Percentiles rank a stretch among this genome's conserved stretches.
Conservation (phyloP, 1,140 invertebrate species). For the Rhagoletis pomonella region DNA sequence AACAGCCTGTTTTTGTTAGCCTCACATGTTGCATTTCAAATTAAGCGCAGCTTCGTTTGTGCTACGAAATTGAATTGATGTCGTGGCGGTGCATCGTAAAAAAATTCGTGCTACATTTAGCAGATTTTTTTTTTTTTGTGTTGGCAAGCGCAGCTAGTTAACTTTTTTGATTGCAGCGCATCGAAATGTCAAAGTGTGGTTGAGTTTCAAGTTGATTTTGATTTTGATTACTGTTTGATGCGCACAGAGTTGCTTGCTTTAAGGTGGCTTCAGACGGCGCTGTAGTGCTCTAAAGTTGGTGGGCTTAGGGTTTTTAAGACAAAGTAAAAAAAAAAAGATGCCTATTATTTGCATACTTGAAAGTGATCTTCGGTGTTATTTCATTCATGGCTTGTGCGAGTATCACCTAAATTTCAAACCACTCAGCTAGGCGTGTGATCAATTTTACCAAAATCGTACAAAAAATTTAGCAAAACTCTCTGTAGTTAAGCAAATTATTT, state of each 20-base stretch:
- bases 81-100: not conserved
- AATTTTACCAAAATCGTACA: too few species aligned
- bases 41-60: too few species aligned
- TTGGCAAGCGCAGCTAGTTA: not conserved
- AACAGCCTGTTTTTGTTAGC: not conserved
- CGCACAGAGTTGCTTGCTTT: not conserved
- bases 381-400: too few species aligned
- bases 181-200: constrained; percentile 5
- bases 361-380: too few species aligned
- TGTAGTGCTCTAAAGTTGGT: not conserved
- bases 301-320: not conserved
- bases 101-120: not conserved
- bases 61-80: not conserved
- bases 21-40: not conserved
- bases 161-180: not conserved
- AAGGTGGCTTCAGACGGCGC: not conserved
- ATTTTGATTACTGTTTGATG: not conserved
- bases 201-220: not conserved
- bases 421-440: too few species aligned
- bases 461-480: too few species aligned
- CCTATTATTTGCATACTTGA: not conserved
- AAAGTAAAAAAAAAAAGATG: not conserved
- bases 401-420: too few species aligned
- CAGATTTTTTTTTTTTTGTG: not conserved
- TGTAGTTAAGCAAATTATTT: too few species aligned